phyloP scores from a whole-genome alignment of 2,888 invertebrate species.

The Meganola albula region DNA sequence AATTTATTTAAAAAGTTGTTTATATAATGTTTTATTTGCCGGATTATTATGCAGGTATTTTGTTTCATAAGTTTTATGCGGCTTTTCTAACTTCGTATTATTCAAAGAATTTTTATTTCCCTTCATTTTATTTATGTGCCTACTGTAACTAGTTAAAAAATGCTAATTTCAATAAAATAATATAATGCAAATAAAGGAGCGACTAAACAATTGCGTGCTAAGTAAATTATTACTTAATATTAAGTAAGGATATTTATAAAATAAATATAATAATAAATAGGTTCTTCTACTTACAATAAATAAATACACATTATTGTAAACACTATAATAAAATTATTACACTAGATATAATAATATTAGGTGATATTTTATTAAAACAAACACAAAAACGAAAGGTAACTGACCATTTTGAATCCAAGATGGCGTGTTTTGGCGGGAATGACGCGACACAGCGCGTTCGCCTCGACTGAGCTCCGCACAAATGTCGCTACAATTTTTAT shows the following conservation, averaged over 20 bases:
- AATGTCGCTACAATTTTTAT: constrained; percentile 66
- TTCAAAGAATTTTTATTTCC: too few relatives aligned
- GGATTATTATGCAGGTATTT: too few relatives aligned
- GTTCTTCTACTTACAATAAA: constrained; percentile 27
- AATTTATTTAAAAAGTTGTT: too few relatives aligned
- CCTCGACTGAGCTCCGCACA: constrained; percentile 57
- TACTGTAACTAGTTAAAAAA: too few relatives aligned
- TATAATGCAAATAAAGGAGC: too few relatives aligned
- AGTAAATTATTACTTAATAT: too few relatives aligned
- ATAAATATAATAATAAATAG: constrained; percentile 15
- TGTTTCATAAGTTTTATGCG: too few relatives aligned
- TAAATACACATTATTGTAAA: constrained; percentile 19
- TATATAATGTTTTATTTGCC: too few relatives aligned
- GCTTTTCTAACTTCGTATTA: too few relatives aligned
- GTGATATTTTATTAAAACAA: constrained; percentile 38
- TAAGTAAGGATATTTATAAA: constrained; percentile 4
- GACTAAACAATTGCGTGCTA: too few relatives aligned
- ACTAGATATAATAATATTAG: constrained; percentile 29
- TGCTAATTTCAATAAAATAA: too few relatives aligned
- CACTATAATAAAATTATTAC: constrained; percentile 25
- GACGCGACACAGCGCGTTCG: constrained; percentile 41
- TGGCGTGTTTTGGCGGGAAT: constrained; percentile 39
- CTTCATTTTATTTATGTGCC: too few relatives aligned
- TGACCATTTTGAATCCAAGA: constrained; percentile 58
- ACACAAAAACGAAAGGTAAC: constrained; percentile 46